Base-by-base conservation (phyloP, 1,140 invertebrate species). In the Sycobia sp. region DNA sequence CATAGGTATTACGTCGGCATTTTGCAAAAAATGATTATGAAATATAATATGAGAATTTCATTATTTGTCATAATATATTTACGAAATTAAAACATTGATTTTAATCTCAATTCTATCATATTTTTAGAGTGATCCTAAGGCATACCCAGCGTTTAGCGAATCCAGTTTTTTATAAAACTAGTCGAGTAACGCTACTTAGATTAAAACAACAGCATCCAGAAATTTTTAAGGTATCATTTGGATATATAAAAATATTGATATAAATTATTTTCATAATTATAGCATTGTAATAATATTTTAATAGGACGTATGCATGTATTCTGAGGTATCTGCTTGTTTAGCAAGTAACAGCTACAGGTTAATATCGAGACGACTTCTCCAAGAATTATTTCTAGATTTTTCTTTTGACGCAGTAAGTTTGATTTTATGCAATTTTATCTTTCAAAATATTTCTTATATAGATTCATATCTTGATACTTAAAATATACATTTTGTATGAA, bases 311-410 rank as follows among this genome's bases (percentile, higher is more conserved):
- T 98, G 96, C 79, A 85, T 98, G 5, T 98, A 96, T 80, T 96
- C 93, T 2, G 96, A 98, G 78, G 89, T 97, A 7, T 91, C 91
- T 74, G 87, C 87, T 61, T 83, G 93, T 49, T 79, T 98, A 34
- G 87, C 89, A 0, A 85, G 86, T 32, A 91, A 89, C 74, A 90
- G 89, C 22, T 96, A 95, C 74, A 87, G 94, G 66, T 84, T 97
- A 65, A 86, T 85, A 55, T 89, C 94, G 3, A 84, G 96, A 20
- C 86, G 94, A 66, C 95, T 98, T 78, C 81, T 98, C 16, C 95
- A 98, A 77, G 96, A 98, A 81, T 82, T 98, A 7, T 98, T 98
- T 80, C 84, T 95, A 32, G 95, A 98, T 75, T 81, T 93, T 20
- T 85, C 86, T 70, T 95, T 94, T 72, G 88, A 90, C 18, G 81